A percentile compares a stretch with the other conserved stretches of the same genome.
phyloP scores from a whole-genome alignment of 2,113 vertebrate genomes.

The Clinocottus analis region DNA sequence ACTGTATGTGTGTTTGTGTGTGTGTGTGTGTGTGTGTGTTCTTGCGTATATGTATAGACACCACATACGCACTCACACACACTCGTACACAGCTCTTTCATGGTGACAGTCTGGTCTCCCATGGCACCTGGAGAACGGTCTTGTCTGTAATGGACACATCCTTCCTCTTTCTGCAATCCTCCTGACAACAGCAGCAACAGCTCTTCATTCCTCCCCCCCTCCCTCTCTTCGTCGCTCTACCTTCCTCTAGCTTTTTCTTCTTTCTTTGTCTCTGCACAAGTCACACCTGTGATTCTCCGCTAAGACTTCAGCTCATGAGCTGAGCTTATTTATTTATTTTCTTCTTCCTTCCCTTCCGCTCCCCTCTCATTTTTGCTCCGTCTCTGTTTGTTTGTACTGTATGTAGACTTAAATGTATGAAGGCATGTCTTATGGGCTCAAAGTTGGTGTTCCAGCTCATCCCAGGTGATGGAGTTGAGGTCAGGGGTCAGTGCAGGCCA shows the following conservation, averaged over 20 bases:
- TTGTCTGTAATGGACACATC: conserved; percentile 73
- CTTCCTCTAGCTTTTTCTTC: conserved; percentile 46
- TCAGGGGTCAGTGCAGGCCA: neutral
- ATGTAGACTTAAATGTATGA: neutral
- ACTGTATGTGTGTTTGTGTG: neutral
- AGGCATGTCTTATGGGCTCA: neutral
- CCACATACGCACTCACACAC: conserved; percentile 6
- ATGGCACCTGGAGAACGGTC: conserved; percentile 57
- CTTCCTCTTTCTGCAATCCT: conserved; percentile 63
- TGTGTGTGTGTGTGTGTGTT: neutral
- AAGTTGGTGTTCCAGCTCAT: conserved; percentile 17
- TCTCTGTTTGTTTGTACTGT: neutral
- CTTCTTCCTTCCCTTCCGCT: conserved; percentile 6
- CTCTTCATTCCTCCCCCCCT: conserved; percentile 38
- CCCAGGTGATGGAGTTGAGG: conserved; percentile 7
- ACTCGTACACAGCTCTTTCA: conserved; percentile 61
- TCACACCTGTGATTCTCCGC: conserved; percentile 72
- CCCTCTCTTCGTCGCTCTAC: conserved; percentile 28
- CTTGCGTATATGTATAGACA: neutral
- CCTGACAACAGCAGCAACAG: conserved; percentile 59
- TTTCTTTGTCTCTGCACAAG: conserved; percentile 60
- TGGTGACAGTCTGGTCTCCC: conserved; percentile 64
- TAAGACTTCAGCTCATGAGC: conserved; percentile 55
- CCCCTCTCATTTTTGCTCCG: conserved; percentile 1
- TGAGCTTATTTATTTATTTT: conserved; percentile 47